Conservation (phyloP, 2,888 invertebrate species). For the Opisthograptis luteolata region DNA sequence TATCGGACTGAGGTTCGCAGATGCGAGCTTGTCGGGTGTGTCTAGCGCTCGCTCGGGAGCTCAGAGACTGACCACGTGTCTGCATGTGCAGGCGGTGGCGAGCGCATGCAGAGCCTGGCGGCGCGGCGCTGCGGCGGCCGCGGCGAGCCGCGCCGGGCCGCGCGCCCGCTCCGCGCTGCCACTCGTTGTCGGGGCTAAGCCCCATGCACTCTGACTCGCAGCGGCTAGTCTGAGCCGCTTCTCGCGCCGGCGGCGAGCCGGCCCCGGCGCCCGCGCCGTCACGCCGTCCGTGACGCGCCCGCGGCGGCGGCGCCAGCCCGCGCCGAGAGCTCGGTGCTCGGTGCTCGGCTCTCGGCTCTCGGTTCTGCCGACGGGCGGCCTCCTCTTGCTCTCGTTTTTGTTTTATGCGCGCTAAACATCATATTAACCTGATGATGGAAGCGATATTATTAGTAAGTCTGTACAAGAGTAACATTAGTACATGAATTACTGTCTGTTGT, state of each 20-base stretch:
- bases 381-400: constrained; percentile 64
- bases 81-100: constrained; percentile 81
- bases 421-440: constrained; percentile 46
- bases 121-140: constrained; percentile 60
- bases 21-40: constrained; percentile 48
- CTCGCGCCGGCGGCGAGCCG: constrained; percentile 53
- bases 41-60: constrained; percentile 28
- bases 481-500: constrained; percentile 41
- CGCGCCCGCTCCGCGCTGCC: constrained; percentile 57
- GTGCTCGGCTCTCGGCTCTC: constrained; percentile 55
- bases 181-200: constrained; percentile 70
- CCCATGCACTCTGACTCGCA: constrained; percentile 62
- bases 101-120: constrained; percentile 75
- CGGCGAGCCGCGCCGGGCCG: constrained; percentile 48
- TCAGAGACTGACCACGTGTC: constrained; percentile 64
- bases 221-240: constrained; percentile 80
- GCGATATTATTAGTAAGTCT: constrained; percentile 69
- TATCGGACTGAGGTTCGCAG: constrained; percentile 63
- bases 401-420: constrained; percentile 56
- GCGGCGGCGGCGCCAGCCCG: constrained; percentile 35
- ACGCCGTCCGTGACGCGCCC: constrained; percentile 30
- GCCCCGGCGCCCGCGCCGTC: constrained; percentile 38
- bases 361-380: constrained; percentile 58
- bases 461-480: constrained; percentile 54
- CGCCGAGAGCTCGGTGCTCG: constrained; percentile 44